A percentile compares a stretch with the other conserved stretches of the same genome.
phyloP scores from a whole-genome alignment of 2,113 vertebrate genomes.

The Malurus elegans region DNA sequence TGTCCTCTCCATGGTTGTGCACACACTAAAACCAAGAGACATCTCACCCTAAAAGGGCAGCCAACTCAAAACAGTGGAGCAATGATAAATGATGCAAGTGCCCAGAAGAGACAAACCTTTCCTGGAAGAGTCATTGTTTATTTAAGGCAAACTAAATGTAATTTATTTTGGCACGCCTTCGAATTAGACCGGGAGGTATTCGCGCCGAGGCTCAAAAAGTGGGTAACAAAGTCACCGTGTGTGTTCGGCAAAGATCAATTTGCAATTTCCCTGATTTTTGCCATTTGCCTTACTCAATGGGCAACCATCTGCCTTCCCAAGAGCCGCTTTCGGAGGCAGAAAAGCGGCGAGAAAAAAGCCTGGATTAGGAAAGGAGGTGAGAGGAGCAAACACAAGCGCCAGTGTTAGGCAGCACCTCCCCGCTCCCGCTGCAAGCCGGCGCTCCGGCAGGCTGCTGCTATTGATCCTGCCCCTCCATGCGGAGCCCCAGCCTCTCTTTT shows the following conservation, averaged over 20 bases:
- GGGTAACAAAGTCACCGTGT: slow-evolving; percentile 35
- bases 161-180: slow-evolving; percentile 58
- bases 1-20: slow-evolving; percentile 43
- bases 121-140: slow-evolving; percentile 74
- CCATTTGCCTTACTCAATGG: background rate
- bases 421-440: background rate
- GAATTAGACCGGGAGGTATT: slow-evolving; percentile 48
- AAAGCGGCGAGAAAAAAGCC: background rate
- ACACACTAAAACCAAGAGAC: slow-evolving; percentile 67
- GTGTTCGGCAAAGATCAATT: slow-evolving; percentile 34
- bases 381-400: background rate
- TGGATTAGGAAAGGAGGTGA: background rate
- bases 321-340: background rate
- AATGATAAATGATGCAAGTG: slow-evolving; percentile 75
- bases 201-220: slow-evolving; percentile 9
- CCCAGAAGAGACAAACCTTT: slow-evolving; percentile 70
- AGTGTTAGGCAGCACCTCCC: background rate
- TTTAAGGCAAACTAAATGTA: slow-evolving; percentile 67
- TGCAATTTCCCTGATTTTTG: slow-evolving; percentile 52
- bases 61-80: slow-evolving; percentile 59
- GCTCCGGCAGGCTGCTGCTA: background rate
- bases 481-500: background rate
- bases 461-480: background rate
- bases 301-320: background rate
- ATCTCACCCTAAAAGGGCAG: slow-evolving; percentile 70